phyloP scores from a whole-genome alignment of 92 coral and sea anemone genomes.

The Paragorgia papillata region DNA sequence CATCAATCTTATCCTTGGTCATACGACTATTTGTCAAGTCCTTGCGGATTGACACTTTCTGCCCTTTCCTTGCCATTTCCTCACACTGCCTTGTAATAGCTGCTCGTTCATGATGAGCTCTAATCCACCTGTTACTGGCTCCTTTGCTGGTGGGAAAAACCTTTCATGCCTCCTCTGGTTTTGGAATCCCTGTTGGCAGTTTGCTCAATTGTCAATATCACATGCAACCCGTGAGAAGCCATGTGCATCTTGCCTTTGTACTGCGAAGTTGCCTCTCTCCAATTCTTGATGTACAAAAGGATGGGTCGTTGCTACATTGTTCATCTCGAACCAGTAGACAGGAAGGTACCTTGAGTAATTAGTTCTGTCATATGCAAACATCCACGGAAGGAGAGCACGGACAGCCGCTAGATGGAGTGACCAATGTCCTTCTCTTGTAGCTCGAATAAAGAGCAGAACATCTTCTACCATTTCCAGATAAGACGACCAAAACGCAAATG shows the following conservation, averaged over 20 bases:
- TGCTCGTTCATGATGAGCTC: constrained; percentile 24
- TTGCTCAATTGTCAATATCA: constrained; percentile 29
- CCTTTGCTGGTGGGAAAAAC: not conserved
- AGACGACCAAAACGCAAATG: constrained; percentile 57
- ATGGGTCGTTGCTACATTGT: constrained; percentile 7
- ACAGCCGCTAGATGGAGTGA: constrained; percentile 44
- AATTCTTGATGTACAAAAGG: not conserved
- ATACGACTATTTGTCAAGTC: not conserved
- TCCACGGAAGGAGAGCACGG: constrained; percentile 42
- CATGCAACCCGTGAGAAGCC: constrained; percentile 15
- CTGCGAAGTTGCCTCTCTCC: constrained; percentile 26
- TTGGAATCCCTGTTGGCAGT: constrained; percentile 31
- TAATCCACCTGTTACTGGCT: constrained; percentile 6
- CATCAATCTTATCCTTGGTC: not conserved
- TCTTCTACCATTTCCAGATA: constrained; percentile 57
- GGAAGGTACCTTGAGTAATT: constrained; percentile 10
- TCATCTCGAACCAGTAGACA: constrained; percentile 19
- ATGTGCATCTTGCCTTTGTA: constrained; percentile 14
- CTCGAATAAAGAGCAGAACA: constrained; percentile 25
- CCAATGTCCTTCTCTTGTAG: constrained; percentile 48
- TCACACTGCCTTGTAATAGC: not conserved
- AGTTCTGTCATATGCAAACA: constrained; percentile 52
- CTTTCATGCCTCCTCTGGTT: not conserved
- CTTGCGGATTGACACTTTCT: no score
- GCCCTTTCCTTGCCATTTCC: not conserved